Base-by-base conservation (phyloP, 1,140 invertebrate genomes). In the Eriosoma lanigerum region DNA sequence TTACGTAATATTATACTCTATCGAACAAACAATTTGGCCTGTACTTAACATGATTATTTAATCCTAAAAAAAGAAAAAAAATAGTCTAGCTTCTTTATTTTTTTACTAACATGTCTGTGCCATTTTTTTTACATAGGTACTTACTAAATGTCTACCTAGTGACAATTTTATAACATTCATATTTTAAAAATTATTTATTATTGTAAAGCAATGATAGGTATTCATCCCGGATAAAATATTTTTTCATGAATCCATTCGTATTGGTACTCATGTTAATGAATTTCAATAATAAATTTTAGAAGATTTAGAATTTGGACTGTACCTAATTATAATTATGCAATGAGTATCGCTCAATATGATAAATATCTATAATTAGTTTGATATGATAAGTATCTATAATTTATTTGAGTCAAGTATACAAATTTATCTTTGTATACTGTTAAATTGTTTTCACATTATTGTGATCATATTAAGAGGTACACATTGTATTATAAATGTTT, bases 91-190 rank as follows among this genome's bases (percentile, higher is more conserved):
- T 78, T 78, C 75, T 78, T 76, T 56, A 58, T 76, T 76, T 60
- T 78, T 78, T 78, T 78, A 78, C 75, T 78, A 78, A 78, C 75
- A 62, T 78, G 75, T 78, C 75, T 78, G 75, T 78, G 75, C 75
- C 75, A 78, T 78, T 78, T 78, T 78, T 78, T 76, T 60, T 78
- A 19, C n/a, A 62, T 60, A 60, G 19, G 38, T 78, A 78, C 56
- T 58, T 58, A 60, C 13, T 44, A 62, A 48, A 26, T 76, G 32
- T 76, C 32, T 78, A 78, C 17, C 29, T 62, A 78, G 38, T 78
- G 24, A 78, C 75, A 60, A 62, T 78, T 78, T 78, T 60, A 29
- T 78, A 46, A 60, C 56, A 46, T 62, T 62, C 38, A 62, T 62
- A 26, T 60, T 60, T 78, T 46, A 9, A 48, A 62, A 62, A 48